Conservation (phyloP, 2,797 vertebrate genomes). For the Choloepus didactylus region DNA sequence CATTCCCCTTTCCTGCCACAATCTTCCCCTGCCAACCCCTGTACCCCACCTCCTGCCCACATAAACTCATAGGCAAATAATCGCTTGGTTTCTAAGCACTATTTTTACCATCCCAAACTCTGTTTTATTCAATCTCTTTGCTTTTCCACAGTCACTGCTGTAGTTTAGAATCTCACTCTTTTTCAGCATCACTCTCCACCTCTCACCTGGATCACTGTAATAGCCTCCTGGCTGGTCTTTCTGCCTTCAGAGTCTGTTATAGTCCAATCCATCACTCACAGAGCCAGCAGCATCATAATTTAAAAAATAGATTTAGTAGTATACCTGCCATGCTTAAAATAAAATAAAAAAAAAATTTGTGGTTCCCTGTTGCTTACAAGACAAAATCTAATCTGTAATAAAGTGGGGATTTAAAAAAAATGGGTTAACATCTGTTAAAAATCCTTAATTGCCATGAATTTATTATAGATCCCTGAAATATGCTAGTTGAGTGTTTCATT, state of each 20-base stretch:
- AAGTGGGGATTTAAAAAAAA: neutral
- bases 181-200: neutral
- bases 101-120: neutral
- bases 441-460: slow-evolving; percentile 23
- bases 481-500: neutral
- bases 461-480: neutral
- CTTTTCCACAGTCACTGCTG: neutral
- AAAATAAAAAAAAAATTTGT: slow-evolving; percentile 63
- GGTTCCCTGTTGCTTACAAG: neutral
- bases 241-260: slow-evolving; percentile 18
- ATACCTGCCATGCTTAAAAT: slow-evolving; percentile 32
- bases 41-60: neutral
- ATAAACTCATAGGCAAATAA: neutral
- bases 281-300: slow-evolving; percentile 29
- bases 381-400: neutral
- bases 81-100: neutral
- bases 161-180: neutral
- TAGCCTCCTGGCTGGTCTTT: neutral
- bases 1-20: neutral
- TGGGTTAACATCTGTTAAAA: slow-evolving; percentile 37
- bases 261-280: slow-evolving; percentile 38
- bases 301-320: slow-evolving; percentile 43
- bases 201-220: neutral
- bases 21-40: neutral
- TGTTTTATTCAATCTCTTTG: neutral